phyloP scores from a whole-genome alignment of 2,888 invertebrate species.

The Morpho helenor region DNA sequence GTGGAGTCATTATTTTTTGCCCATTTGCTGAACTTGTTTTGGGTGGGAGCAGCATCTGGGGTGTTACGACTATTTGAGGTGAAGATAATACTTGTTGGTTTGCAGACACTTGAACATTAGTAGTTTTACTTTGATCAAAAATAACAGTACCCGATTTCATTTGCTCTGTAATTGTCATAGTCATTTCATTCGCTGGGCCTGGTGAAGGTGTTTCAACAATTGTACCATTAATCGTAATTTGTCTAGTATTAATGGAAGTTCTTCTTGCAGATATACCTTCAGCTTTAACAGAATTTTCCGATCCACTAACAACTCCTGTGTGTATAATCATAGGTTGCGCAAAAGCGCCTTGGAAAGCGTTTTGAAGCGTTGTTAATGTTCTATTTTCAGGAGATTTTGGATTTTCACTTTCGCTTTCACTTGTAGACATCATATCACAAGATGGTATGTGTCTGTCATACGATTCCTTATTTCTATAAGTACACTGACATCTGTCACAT shows the following conservation, averaged over 20 bases:
- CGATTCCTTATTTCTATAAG: slow-evolving; percentile 89
- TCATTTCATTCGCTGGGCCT: slow-evolving; percentile 71
- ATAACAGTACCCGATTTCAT: slow-evolving; percentile 72
- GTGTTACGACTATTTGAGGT: slow-evolving; percentile 73
- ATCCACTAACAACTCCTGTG: slow-evolving; percentile 66
- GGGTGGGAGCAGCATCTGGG: slow-evolving; percentile 70
- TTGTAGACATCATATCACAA: slow-evolving; percentile 88
- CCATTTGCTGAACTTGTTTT: slow-evolving; percentile 60
- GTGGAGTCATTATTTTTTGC: slow-evolving; percentile 65
- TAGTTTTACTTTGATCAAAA: slow-evolving; percentile 69
- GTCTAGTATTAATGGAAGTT: slow-evolving; percentile 73
- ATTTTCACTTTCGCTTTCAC: slow-evolving; percentile 90
- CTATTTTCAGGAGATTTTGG: slow-evolving; percentile 76
- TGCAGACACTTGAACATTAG: slow-evolving; percentile 68
- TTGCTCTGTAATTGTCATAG: slow-evolving; percentile 73
- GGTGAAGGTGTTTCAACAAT: slow-evolving; percentile 77
- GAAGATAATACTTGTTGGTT: slow-evolving; percentile 70
- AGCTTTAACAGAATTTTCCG: slow-evolving; percentile 69
- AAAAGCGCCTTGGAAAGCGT: slow-evolving; percentile 72
- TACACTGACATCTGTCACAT: slow-evolving; percentile 92
- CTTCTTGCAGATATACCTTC: slow-evolving; percentile 69
- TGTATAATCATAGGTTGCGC: slow-evolving; percentile 75
- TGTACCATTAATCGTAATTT: slow-evolving; percentile 75
- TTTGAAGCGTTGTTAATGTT: slow-evolving; percentile 70
- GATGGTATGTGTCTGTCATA: slow-evolving; percentile 88